Percentiles rank a stretch among this genome's conserved stretches.
Conservation (phyloP, 2,888 invertebrate genomes). For the Nezara viridula region DNA sequence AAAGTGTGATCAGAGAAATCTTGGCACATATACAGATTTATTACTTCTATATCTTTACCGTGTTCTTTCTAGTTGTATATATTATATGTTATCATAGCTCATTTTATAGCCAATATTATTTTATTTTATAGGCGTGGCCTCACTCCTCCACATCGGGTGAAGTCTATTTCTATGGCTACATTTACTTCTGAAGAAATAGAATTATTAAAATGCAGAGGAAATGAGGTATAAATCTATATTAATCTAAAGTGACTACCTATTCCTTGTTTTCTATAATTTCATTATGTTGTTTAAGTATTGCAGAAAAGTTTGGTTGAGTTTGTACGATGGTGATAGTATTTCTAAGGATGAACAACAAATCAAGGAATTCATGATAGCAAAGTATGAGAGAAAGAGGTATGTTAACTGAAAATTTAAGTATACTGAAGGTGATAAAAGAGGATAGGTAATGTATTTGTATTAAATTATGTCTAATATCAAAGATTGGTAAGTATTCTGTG, state of each 20-base stretch:
- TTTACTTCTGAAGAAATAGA: conserved; percentile 97
- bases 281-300: conserved; percentile 75
- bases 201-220: conserved; percentile 89
- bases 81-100: no score
- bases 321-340: conserved; percentile 79
- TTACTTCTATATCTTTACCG: no score
- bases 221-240: conserved; percentile 75
- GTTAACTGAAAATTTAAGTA: conserved; percentile 71
- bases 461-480: no score
- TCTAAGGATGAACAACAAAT: conserved; percentile 90
- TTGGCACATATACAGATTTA: no score
- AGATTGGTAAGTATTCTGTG: no score
- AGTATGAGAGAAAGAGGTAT: conserved; percentile 92
- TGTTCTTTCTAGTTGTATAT: no score
- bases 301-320: conserved; percentile 91
- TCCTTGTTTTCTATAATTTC: not conserved
- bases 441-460: no score
- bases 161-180: conserved; percentile 98
- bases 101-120: not conserved
- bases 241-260: not conserved
- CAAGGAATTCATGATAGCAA: conserved; percentile 93
- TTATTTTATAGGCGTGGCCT: conserved; percentile 85
- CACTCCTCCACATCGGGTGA: conserved; percentile 97
- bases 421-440: no score
- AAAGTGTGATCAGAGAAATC: no score